Evolutionary conservation across 2,888 invertebrate genomes (phyloP).

Genomic region (Heliothis peltigera): DNA sequence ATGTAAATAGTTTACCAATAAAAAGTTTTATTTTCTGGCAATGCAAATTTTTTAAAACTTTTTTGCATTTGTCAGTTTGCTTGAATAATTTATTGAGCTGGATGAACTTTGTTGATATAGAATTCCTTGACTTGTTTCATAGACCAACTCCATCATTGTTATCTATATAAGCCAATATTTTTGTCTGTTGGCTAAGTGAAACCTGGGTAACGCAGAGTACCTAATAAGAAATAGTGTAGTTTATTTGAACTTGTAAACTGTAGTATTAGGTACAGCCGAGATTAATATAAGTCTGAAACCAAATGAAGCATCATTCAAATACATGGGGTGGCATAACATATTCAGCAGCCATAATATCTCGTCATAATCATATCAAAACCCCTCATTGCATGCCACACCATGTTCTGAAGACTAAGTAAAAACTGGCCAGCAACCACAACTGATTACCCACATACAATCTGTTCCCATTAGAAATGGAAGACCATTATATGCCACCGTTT

Average conservation of each 20-base stretch:
- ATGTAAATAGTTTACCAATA: constrained; percentile 12
- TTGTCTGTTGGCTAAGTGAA: too few relatives aligned
- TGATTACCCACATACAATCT: constrained; percentile 24
- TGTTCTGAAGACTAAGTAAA: constrained; percentile 6
- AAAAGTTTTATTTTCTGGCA: constrained; percentile 25
- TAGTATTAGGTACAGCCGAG: too few relatives aligned
- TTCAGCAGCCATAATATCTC: neutral
- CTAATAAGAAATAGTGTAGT: too few relatives aligned
- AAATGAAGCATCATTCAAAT: neutral
- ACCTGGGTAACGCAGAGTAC: too few relatives aligned
- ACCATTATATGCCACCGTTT: constrained; percentile 52
- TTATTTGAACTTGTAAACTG: too few relatives aligned
- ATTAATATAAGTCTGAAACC: neutral
- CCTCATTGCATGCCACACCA: constrained; percentile 5
- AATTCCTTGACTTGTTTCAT: too few relatives aligned
- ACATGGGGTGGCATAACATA: neutral
- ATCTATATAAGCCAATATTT: too few relatives aligned
- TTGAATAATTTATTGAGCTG: neutral
- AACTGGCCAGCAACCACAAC: constrained; percentile 23
- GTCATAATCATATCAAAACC: neutral
- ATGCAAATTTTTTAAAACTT: constrained; percentile 23
- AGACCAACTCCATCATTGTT: too few relatives aligned
- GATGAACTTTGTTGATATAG: neutral
- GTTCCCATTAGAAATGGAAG: constrained; percentile 48
- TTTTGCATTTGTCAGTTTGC: constrained; percentile 25